Evolutionary conservation across 2,113 vertebrate species (phyloP).

Genomic region (Callocephalon fimbriatum): DNA sequence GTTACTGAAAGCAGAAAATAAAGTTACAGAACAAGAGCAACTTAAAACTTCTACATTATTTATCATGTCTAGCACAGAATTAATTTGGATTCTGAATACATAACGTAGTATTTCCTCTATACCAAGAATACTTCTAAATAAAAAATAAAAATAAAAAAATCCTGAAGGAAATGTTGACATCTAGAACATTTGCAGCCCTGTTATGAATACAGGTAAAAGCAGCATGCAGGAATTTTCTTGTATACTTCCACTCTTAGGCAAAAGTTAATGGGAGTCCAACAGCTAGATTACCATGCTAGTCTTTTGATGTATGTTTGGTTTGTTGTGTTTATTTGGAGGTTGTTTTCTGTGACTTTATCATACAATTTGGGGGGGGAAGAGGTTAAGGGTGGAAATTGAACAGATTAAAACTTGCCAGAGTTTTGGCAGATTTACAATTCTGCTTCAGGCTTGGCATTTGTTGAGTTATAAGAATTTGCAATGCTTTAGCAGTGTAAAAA

Average conservation of each 20-base stretch:
- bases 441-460: not conserved
- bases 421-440: not conserved
- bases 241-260: not conserved
- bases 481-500: not conserved
- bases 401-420: not conserved
- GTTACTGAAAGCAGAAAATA: not conserved
- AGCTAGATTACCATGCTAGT: not conserved
- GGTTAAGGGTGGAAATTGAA: not conserved
- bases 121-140: not conserved
- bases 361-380: not conserved
- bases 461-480: not conserved
- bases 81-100: not conserved
- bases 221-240: not conserved
- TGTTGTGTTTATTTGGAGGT: not conserved
- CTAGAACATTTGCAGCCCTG: not conserved
- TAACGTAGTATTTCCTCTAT: not conserved
- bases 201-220: not conserved
- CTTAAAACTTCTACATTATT: not conserved
- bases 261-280: not conserved
- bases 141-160: too few species aligned
- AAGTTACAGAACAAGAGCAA: not conserved
- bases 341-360: not conserved
- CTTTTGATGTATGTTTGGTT: not conserved
- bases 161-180: not conserved
- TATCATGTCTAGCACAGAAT: not conserved